These are phyloP conservation scores for Psilopsiagon aurifrons DNA, from an alignment of 2,113 vertebrate species.

Conservation along the genomic window DNA sequence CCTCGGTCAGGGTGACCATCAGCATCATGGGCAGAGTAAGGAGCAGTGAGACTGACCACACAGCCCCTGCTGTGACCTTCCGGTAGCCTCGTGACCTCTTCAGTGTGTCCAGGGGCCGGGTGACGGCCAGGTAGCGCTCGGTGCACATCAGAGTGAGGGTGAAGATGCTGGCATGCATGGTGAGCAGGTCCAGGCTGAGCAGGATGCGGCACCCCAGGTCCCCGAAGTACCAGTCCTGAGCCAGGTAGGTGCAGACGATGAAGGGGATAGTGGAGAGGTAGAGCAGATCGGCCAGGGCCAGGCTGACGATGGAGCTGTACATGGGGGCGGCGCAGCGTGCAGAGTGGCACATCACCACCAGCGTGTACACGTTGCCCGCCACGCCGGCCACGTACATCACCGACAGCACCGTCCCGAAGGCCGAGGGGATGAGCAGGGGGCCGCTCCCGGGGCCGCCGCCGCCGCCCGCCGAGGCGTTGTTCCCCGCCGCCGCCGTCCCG, in stretches of 20 bases:
- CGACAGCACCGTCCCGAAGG: conserved; percentile 87
- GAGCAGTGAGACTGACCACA: conserved; percentile 86
- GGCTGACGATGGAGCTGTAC: conserved; percentile 91
- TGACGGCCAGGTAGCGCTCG: conserved; percentile 91
- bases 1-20: conserved; percentile 85
- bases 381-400: conserved; percentile 87
- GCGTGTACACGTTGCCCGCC: conserved; percentile 89
- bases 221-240: conserved; percentile 93
- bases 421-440: conserved; percentile 82
- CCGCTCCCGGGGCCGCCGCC: conserved; percentile 68
- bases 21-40: conserved; percentile 89
- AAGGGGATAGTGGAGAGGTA: conserved; percentile 94
- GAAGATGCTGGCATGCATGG: conserved; percentile 95
- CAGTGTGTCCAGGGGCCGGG: conserved; percentile 86
- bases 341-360: conserved; percentile 90
- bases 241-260: conserved; percentile 91
- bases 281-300: conserved; percentile 90
- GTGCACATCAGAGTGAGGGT: conserved; percentile 92
- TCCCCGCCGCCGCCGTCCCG: conserved; percentile 29
- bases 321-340: conserved; percentile 87
- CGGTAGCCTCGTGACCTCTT: conserved; percentile 83
- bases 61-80: conserved; percentile 82
- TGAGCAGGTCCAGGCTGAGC: conserved; percentile 90
- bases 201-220: conserved; percentile 88
- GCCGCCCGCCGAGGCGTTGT: conserved; percentile 45